These are phyloP conservation scores for Pollicipes pollicipes DNA, from an alignment of 1,140 invertebrate species.

Conservation along the genomic window DNA sequence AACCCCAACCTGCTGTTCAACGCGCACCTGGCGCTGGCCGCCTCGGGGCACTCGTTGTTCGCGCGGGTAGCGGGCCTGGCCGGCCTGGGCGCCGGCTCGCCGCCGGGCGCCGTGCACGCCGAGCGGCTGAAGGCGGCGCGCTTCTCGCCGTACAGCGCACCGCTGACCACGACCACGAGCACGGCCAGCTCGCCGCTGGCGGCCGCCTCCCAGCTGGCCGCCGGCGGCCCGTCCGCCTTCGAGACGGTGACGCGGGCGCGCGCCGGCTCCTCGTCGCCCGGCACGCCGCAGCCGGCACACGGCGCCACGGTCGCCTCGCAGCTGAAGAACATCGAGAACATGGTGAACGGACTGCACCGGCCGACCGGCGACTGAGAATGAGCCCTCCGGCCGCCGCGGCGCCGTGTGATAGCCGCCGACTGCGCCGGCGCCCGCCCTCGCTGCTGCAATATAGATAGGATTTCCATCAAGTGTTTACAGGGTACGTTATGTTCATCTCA, in stretches of 20 bases:
- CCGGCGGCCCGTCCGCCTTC: conserved; percentile 49
- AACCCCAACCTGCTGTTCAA: conserved; percentile 62
- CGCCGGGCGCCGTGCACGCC: conserved; percentile 23
- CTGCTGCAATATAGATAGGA: background rate
- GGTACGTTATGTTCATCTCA: conserved; percentile 1
- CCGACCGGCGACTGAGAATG: conserved; percentile 24
- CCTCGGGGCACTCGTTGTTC: conserved; percentile 20
- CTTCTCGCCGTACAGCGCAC: conserved; percentile 67
- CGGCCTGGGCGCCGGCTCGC: conserved; percentile 14
- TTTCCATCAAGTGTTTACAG: background rate
- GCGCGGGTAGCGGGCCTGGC: conserved; percentile 20
- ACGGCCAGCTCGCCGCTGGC: conserved; percentile 22
- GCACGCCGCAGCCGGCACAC: conserved; percentile 6
- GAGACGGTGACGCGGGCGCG: conserved; percentile 48
- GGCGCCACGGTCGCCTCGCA: conserved; percentile 33
- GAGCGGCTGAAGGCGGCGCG: conserved; percentile 42
- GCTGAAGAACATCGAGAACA: conserved; percentile 87
- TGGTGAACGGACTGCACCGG: conserved; percentile 77
- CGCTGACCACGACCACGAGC: conserved; percentile 30
- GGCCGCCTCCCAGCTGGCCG: conserved; percentile 15
- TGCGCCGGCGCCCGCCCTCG: too few relatives aligned
- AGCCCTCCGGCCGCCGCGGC: too few relatives aligned
- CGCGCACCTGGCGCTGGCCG: conserved; percentile 55
- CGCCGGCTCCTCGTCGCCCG: conserved; percentile 18
- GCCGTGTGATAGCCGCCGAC: too few relatives aligned